phyloP scores from a whole-genome alignment of 2,888 invertebrate genomes.

The Orgyia antiqua region DNA sequence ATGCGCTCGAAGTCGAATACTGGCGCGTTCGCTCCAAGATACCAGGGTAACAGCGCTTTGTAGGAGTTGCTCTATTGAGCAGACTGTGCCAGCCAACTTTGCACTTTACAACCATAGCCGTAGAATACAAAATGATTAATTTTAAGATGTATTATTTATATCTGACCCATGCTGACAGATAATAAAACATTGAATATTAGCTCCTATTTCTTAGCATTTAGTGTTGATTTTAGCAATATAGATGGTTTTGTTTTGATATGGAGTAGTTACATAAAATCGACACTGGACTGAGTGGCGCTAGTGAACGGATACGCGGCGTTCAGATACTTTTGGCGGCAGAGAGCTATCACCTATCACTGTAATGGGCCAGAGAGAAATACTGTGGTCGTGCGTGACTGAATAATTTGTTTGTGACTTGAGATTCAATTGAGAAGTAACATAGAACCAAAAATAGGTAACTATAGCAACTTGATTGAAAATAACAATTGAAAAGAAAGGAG shows the following conservation, averaged over 20 bases:
- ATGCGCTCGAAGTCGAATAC: slow-evolving; percentile 70
- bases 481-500: slow-evolving; percentile 1
- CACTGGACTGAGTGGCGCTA: slow-evolving; percentile 57
- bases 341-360: slow-evolving; percentile 25
- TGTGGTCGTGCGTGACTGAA: slow-evolving; percentile 13
- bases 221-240: slow-evolving; percentile 18
- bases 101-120: slow-evolving; percentile 12
- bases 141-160: slow-evolving; percentile 31
- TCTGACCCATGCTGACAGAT: slow-evolving; percentile 58
- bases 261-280: slow-evolving; percentile 65
- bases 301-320: slow-evolving; percentile 45
- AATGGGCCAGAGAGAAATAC: slow-evolving; percentile 23
- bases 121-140: slow-evolving; percentile 29
- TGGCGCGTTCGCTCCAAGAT: slow-evolving; percentile 73
- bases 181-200: slow-evolving; percentile 44
- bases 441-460: no score
- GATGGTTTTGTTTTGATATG: slow-evolving; percentile 39
- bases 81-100: slow-evolving; percentile 20
- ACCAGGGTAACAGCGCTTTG: slow-evolving; percentile 71
- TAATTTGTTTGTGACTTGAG: no score
- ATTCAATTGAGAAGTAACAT: no score
- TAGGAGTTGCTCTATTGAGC: slow-evolving; percentile 56
- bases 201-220: slow-evolving; percentile 23
- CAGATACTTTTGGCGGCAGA: slow-evolving; percentile 38
- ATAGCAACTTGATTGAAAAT: no score